Evolutionary conservation across 64 coral and sea anemone genomes (phyloP).

Genomic region (Stylophora pistillata): DNA sequence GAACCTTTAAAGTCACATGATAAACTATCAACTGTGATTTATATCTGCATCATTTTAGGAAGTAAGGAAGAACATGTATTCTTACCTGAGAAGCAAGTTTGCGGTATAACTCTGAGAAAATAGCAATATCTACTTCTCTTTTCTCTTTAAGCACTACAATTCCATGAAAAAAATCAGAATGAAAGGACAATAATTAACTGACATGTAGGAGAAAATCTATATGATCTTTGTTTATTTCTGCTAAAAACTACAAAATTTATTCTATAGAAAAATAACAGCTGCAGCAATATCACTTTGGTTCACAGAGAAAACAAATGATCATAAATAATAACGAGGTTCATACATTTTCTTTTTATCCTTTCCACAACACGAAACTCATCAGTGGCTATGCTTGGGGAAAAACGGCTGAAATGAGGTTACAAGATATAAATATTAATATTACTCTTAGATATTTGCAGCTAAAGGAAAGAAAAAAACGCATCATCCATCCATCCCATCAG

Average conservation of each 20-base stretch:
- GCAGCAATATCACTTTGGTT: background rate
- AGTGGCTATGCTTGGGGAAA: conserved; percentile 72
- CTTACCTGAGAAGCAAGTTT: conserved; percentile 88
- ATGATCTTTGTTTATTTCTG: background rate
- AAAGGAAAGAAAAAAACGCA: background rate
- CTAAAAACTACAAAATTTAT: background rate
- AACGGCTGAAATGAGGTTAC: conserved; percentile 27
- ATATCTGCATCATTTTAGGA: too few species aligned
- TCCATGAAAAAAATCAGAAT: background rate
- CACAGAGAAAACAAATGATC: background rate
- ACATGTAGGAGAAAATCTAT: too few species aligned
- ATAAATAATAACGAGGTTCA: background rate
- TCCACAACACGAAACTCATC: conserved; percentile 92
- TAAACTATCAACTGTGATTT: too few species aligned
- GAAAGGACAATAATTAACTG: background rate
- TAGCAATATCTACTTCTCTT: conserved; percentile 86
- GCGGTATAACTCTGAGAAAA: conserved; percentile 89
- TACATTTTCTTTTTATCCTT: conserved; percentile 93
- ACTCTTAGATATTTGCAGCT: too few species aligned
- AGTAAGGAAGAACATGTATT: background rate
- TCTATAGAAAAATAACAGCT: too few species aligned
- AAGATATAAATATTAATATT: background rate
- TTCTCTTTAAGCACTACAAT: conserved; percentile 76
- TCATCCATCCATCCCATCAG: too few species aligned
- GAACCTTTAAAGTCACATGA: too few species aligned